These are phyloP conservation scores for Drosophila parthenogenetica DNA, from an alignment of 2,888 invertebrate species.

Conservation along the genomic window DNA sequence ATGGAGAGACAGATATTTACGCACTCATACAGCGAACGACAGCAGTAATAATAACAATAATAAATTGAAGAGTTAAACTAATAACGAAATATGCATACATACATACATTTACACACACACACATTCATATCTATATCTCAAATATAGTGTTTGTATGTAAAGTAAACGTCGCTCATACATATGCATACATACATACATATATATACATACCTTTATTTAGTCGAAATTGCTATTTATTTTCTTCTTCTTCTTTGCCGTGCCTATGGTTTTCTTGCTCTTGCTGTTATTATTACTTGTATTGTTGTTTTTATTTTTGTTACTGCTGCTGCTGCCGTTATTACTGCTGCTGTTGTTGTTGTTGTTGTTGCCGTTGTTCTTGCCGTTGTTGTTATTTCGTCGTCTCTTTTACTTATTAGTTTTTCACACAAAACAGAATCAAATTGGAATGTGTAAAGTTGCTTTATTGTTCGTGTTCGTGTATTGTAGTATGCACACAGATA, in stretches of 20 bases:
- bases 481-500: constrained; percentile 12
- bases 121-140: constrained; percentile 50
- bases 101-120: constrained; percentile 16
- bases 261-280: constrained; percentile 42
- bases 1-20: constrained; percentile 9
- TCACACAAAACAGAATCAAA: constrained; percentile 68
- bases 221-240: constrained; percentile 76
- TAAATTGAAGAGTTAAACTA: constrained; percentile 80
- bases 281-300: constrained; percentile 28
- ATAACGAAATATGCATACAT: constrained; percentile 65
- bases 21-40: constrained; percentile 19
- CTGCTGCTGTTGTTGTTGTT: too few relatives aligned
- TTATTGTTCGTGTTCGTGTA: constrained; percentile 46
- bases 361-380: constrained; percentile 24
- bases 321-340: constrained; percentile 32
- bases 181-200: constrained; percentile 30
- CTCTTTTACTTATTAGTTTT: constrained; percentile 61
- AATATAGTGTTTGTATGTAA: constrained; percentile 51
- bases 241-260: constrained; percentile 54
- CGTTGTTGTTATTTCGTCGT: constrained; percentile 51
- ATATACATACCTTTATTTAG: constrained; percentile 72
- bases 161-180: constrained; percentile 43
- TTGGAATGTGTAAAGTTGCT: constrained; percentile 67
- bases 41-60: constrained; percentile 74
- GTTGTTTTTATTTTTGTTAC: constrained; percentile 12